Base-by-base conservation (phyloP, 2,113 vertebrate genomes). In the Cichladusa arquata region DNA sequence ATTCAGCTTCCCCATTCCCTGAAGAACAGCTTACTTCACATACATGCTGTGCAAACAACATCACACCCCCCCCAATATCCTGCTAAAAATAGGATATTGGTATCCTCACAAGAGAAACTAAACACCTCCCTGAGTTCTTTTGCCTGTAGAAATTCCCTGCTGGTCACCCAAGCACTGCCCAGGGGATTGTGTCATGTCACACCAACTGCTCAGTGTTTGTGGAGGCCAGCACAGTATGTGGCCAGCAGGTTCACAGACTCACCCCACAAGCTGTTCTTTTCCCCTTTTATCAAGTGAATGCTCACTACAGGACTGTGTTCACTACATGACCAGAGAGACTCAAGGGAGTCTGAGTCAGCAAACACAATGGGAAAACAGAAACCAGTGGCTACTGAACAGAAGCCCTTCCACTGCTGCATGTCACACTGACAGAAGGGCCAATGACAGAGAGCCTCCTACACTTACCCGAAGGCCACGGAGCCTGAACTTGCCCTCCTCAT, bases 381-480 rank as follows among this genome's bases (percentile, higher is more conserved):
- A n/a, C 23, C 2, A 3, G 36, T 8, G 80, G 34, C 42, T 56
- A 58, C 74, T 65, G 81, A 77, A 65, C 33, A 73, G n/a, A 79
- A 38, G 14, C 19, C 22, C 11, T 56, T 38, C 57, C 53, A 26
- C 33, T 54, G 36, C 34, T 76, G 42, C 11, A 36, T 23, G 9
- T 8, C 31, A 62, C 8, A 28, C 5, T 57, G 78, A 70, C 25
- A 29, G 15, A 28, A 12, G 57, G 36, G n/a, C 4, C 50, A 89
- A 34, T 12, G 16, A 51, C 45, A 25, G 28, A 5, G 53, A 57
- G 24, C 2, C 3, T 34, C 31, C 34, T 0, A 8, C 66, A 48
- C 98, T 99, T 96, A 99, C 99, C 98, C 99, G 97, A 72, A 99
- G 97, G 54, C 99, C 99, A 86, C 99, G 98, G 12, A 99, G 97